Percentiles rank a stretch among this genome's conserved stretches.
phyloP scores from a whole-genome alignment of 2,888 invertebrate species.

The Thysanoteuthis rhombus region DNA sequence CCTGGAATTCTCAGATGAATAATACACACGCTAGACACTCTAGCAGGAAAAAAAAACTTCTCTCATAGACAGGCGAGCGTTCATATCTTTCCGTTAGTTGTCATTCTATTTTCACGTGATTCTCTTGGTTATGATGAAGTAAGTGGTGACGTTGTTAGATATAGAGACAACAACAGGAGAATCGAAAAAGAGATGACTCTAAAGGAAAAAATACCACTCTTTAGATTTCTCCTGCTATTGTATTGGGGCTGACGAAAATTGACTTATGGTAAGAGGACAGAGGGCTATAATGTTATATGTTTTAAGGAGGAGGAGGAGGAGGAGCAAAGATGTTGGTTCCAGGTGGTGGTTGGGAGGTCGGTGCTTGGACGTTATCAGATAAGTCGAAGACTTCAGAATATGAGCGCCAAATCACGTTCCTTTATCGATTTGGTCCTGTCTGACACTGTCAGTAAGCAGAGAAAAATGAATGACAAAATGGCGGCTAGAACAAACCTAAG shows the following conservation, averaged over 20 bases:
- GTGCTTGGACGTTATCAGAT: not conserved
- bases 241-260: not conserved
- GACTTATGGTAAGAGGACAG: not conserved
- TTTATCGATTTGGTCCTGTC: not conserved
- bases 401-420: not conserved
- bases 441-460: not conserved
- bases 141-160: not conserved
- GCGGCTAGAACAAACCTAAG: not conserved
- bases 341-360: not conserved
- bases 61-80: not conserved
- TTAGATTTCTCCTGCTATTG: not conserved
- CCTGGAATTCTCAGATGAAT: not conserved
- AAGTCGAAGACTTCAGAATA: conserved; percentile 12
- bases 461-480: not conserved
- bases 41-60: not conserved
- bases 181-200: not conserved
- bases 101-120: not conserved
- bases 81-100: not conserved
- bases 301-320: not conserved
- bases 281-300: not conserved
- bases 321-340: not conserved
- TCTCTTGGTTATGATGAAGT: not conserved
- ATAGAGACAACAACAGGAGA: not conserved
- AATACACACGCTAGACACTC: not conserved
- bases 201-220: not conserved